phyloP scores from a whole-genome alignment of 2,113 vertebrate genomes.

The Pterocles orientalis region DNA sequence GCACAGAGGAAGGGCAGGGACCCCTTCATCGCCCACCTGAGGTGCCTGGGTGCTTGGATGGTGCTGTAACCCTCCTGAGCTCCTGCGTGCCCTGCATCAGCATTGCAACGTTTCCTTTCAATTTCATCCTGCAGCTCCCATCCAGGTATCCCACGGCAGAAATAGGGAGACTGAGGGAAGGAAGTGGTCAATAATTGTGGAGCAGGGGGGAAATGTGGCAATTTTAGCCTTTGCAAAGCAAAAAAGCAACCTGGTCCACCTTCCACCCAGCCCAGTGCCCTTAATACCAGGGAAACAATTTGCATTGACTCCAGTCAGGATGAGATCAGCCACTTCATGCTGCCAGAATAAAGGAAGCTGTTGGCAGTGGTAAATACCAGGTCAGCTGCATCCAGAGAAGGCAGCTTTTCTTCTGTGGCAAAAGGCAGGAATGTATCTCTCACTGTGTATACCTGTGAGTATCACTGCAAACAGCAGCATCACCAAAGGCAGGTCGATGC shows the following conservation, averaged over 20 bases:
- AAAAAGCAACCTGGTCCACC: not conserved
- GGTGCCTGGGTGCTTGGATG: not conserved
- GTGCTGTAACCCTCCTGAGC: not conserved
- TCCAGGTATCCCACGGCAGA: not conserved
- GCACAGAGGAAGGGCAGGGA: not conserved
- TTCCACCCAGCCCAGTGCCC: not conserved
- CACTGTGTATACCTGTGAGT: not conserved
- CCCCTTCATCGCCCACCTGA: not conserved
- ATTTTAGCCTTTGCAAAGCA: conserved; percentile 8
- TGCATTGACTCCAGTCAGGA: not conserved
- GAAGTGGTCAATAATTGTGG: not conserved
- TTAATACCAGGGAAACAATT: not conserved
- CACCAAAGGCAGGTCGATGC: not conserved
- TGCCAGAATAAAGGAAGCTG: not conserved
- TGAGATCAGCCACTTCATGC: not conserved
- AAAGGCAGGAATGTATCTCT: not conserved
- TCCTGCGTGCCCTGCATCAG: not conserved
- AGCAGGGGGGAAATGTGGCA: not conserved
- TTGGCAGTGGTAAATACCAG: not conserved
- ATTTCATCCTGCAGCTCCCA: not conserved
- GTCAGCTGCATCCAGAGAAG: not conserved
- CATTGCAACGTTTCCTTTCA: not conserved
- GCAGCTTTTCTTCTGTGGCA: not conserved
- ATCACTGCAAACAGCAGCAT: not conserved
- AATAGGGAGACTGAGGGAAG: not conserved